Conservation (phyloP, 2,888 invertebrate species). For the Entomobrya multifasciata region DNA sequence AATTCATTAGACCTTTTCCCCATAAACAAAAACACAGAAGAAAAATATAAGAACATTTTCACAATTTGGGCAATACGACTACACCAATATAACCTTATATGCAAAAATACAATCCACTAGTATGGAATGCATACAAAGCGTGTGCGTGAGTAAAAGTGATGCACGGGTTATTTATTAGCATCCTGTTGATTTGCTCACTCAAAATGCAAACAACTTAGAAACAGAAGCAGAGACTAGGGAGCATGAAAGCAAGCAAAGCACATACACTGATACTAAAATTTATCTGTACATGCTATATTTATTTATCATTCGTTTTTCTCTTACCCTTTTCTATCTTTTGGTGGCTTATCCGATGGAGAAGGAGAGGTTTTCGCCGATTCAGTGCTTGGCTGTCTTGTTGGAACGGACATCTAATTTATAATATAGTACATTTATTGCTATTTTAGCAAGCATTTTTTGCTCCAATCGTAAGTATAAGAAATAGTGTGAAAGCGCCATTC, state of each 20-base stretch:
- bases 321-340: conserved; percentile 77
- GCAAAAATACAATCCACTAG: no score
- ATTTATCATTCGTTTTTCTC: conserved; percentile 37
- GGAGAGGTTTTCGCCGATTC: conserved; percentile 80
- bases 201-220: conserved; percentile 13
- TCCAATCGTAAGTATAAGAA: no score
- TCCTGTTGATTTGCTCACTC: conserved; percentile 72
- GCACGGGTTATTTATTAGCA: conserved; percentile 72
- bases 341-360: conserved; percentile 77
- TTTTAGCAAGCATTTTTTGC: background rate
- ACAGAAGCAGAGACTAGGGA: background rate
- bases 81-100: background rate
- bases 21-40: conserved; percentile 32
- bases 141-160: conserved; percentile 48
- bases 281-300: conserved; percentile 32
- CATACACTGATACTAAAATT: conserved; percentile 13
- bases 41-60: conserved; percentile 21
- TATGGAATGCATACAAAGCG: conserved; percentile 33
- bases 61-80: background rate
- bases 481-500: conserved; percentile 13
- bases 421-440: conserved; percentile 59
- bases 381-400: conserved; percentile 79
- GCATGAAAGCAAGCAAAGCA: background rate
- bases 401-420: conserved; percentile 79
- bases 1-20: conserved; percentile 76